Evolutionary conservation across 37 sponge, comb jelly and placozoan genomes (phyloP), one percentile per base, ranked within the genome.

Genomic region (Cladorhizidae sp.): DNA sequence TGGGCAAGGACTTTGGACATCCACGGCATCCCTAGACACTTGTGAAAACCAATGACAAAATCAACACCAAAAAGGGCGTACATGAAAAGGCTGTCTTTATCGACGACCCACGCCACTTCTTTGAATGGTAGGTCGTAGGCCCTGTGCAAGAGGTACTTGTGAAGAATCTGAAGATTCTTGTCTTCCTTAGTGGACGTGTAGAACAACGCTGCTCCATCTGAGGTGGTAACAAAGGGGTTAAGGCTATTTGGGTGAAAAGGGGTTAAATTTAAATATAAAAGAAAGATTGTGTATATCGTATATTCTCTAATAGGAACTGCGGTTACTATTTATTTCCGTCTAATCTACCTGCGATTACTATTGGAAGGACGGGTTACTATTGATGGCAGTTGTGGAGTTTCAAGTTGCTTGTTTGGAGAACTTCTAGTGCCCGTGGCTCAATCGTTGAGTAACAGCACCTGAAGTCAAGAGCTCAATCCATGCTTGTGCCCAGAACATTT

Each of bases 131-230:
- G 85, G 39, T 75, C 75, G 74, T 93, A 98, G 57, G 88, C 79
- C 68, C 78, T 80, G 89, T 98, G 99, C 12, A 95, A 41, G 21
- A 98, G 64, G 86, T 95, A 98, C 83, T 91, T 83, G 83, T 95
- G 89, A 20, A 98, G 87, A 1, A 91, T 36, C 39, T 83, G 55
- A 28, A 90, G 42, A 81, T 98, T 98, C 79, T 85, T 88, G 55
- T 87, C 84, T 50, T 93, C 96, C 67, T 94, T 92, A 6, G 88
- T 64, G 23, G 97, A 92, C 11, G 86, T 64, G 65, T 98, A 98
- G 72, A 92, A 86, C 69, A 98, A 81, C 56, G 90, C 91, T 21
- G 99, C 99, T 43, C 99, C 99, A 84, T 98, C 97, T 96, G 67
- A 33, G 7, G 5, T 17, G n/a, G 35, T 65, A 42, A 18, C 28